These are phyloP conservation scores for Calypte anna DNA, from an alignment of 2,113 vertebrate genomes.

Conservation along the genomic window DNA sequence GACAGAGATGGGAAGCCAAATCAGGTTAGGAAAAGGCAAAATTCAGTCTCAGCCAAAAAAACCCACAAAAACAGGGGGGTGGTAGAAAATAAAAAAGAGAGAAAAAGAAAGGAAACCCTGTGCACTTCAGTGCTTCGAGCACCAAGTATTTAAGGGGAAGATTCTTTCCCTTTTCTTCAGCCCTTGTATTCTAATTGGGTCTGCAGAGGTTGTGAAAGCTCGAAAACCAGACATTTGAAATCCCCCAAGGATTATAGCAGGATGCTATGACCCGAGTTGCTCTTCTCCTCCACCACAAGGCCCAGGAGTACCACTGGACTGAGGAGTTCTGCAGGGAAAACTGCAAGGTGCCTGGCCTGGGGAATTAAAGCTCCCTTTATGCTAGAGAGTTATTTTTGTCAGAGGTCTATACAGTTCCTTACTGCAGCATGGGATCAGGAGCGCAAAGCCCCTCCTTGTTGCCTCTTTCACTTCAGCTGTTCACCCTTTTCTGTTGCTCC, in stretches of 20 bases:
- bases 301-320: neutral
- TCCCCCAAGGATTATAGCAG: neutral
- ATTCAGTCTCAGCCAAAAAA: neutral
- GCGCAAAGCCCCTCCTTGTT: neutral
- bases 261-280: neutral
- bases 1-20: slow-evolving; percentile 3
- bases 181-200: neutral
- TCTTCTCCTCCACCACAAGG: neutral
- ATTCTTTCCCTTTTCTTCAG: neutral
- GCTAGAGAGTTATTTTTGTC: neutral
- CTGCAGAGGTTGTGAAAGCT: neutral
- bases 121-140: neutral
- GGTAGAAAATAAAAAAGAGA: neutral
- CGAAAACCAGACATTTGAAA: neutral
- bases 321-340: neutral
- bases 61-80: no score
- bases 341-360: neutral
- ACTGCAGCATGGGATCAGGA: neutral
- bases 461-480: neutral
- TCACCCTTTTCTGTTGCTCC: slow-evolving; percentile 43
- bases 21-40: neutral
- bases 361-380: neutral
- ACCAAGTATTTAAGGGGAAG: neutral
- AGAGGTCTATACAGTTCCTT: neutral
- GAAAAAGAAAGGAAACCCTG: neutral